Evolutionary conservation across 2,888 invertebrate genomes (phyloP), one percentile per base, ranked within the genome.

Genomic region (Suillia variegata): DNA sequence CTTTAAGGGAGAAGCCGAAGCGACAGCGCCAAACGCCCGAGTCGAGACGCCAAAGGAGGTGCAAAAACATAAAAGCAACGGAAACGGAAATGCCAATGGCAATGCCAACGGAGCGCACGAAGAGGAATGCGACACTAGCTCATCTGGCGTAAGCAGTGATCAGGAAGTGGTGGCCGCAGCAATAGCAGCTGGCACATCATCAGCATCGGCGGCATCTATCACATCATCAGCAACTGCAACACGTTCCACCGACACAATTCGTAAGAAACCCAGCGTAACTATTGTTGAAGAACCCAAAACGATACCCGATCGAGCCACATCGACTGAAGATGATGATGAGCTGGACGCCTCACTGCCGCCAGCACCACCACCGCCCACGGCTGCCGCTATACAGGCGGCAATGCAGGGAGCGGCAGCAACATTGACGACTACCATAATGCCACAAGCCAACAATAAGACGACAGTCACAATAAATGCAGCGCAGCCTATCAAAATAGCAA

Each of bases 81-180:
- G 59, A 38, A 21, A 53, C 12, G 47, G 13, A 10, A 42, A 59
- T 12, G 61, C 59, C 6, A 65, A 70, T 31, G 56, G 50, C 2
- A 59, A 51, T 26, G 53, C 34, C 2, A 24, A 31, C 10, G 50
- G 42, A 12, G 58, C 10, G 13, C 59, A 64, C 18, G 77, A 77
- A 56, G 92, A 92, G 83, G 93, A 93, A 81, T 92, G 91, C 52
- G 94, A 94, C 82, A 93, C 93, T 82, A 92, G 93, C 66, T 93
- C 93, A 4, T 92, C 93, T 22, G 93, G 93, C 20, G 93, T 94
- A 1, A 93, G 93, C 66, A 92, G 92, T 52, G 94, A 94, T 82
- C 93, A 94, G 80, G 93, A 90, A 70, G 83, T 88, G 47, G 59
- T 71, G 1, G 70, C 65, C 13, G 70, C 68, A 21, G 61, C 45